Base-by-base conservation (phyloP, 2,888 invertebrate species). In the Bimastos eiseni region DNA sequence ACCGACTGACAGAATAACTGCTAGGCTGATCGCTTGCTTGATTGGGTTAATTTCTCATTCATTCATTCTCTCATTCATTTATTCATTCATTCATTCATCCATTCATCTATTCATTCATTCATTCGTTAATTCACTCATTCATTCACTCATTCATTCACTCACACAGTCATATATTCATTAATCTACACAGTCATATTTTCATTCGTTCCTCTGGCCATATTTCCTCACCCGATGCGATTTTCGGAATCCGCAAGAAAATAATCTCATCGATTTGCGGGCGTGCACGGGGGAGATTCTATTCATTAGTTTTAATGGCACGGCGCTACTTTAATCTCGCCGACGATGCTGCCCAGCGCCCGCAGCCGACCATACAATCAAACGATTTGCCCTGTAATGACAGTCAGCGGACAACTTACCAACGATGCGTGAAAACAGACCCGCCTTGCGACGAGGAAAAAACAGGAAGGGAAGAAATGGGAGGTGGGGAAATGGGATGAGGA, bases 321-420 rank as follows among this genome's bases (percentile, higher is more conserved):
- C 70, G 70, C 70, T 70, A 70, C 70, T 70, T 70, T 70, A 70
- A 70, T 70, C 70, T 70, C n/a, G 70, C 30, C 70, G 70, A 70
- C 70, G 70, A 70, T 11, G 44, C 2, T 24, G 70, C 30, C 0
- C 30, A 5, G n/a, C 70, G 70, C 70, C 70, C n/a, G 30, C n/a
- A 1, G 30, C 70, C 30, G 70, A n/a, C n/a, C 70, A 70, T 70
- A n/a, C 70, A 70, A 70, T 70, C 70, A 70, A 70, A 70, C 70
- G 70, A 70, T 70, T 70, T 70, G 70, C 70, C 70, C 70, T 70
- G 70, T 70, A 70, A 70, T 70, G 70, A n/a, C 70, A 70, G 70
- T n/a, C 70, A n/a, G 13, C 70, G 70, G 70, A 70, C 70, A n/a
- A 11, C 70, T 70, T 70, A 70, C 70, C n/a, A 70, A 30, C 70